These are phyloP conservation scores for Xyrauchen texanus DNA, from an alignment of 2,113 vertebrate species.

Conservation along the genomic window DNA sequence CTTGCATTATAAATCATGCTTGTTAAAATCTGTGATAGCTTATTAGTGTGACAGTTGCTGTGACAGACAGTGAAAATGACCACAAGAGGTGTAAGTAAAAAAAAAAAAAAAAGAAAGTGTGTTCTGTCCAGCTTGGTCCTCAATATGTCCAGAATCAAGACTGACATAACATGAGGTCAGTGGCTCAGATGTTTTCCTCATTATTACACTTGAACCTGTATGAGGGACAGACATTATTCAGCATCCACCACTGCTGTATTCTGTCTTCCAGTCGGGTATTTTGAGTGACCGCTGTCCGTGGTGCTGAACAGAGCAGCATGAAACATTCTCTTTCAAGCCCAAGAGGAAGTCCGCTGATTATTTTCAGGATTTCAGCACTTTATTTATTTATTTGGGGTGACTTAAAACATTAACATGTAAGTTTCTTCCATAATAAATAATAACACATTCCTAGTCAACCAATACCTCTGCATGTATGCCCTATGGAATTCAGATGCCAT, in stretches of 20 bases:
- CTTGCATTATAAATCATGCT: too few relatives aligned
- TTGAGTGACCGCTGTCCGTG: background rate
- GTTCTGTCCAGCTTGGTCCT: too few relatives aligned
- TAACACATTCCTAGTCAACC: background rate
- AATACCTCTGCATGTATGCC: too few relatives aligned
- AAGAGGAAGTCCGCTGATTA: background rate
- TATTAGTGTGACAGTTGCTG: too few relatives aligned
- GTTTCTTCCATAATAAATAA: background rate
- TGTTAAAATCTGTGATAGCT: too few relatives aligned
- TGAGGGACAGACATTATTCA: background rate
- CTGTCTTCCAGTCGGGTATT: background rate
- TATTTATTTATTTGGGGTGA: background rate
- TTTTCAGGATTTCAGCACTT: background rate
- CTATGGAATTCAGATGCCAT: too few relatives aligned
- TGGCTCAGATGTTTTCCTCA: background rate
- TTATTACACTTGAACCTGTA: background rate
- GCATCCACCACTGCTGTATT: background rate
- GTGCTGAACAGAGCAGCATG: background rate
- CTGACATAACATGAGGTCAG: background rate
- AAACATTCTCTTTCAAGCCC: too few relatives aligned
- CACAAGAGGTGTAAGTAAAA: too few relatives aligned
- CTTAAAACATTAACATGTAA: background rate
- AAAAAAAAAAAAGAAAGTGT: too few relatives aligned
- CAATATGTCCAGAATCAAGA: background rate
- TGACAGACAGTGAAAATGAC: too few relatives aligned